phyloP scores from a whole-genome alignment of 2,797 vertebrate species.

The Sus cebifrons region DNA sequence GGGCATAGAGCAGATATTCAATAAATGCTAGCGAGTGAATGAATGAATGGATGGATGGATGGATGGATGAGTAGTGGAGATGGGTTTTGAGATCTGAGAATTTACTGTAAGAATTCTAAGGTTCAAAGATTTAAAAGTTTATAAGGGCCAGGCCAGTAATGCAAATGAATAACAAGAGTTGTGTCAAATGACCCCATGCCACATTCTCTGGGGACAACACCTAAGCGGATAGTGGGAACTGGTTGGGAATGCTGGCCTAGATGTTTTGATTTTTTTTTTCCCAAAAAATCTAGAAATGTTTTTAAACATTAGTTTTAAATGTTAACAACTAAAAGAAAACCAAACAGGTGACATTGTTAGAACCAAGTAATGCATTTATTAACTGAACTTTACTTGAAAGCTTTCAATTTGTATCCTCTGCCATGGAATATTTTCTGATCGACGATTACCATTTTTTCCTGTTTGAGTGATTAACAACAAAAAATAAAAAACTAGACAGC shows the following conservation, averaged over 20 bases:
- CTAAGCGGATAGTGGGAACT: background rate
- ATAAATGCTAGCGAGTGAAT: conserved; percentile 2
- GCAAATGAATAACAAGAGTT: background rate
- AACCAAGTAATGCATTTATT: background rate
- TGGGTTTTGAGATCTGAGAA: background rate
- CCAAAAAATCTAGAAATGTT: background rate
- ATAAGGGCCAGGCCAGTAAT: background rate
- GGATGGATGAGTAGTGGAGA: background rate
- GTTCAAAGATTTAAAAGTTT: background rate
- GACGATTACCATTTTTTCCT: background rate
- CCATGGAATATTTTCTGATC: background rate
- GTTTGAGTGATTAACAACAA: background rate
- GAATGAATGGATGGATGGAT: background rate
- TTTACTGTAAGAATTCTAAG: background rate
- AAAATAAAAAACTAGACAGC: background rate
- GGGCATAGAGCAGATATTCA: background rate
- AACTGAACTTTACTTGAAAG: background rate
- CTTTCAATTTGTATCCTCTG: background rate
- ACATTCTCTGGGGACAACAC: background rate
- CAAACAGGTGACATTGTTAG: background rate
- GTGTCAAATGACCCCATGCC: background rate
- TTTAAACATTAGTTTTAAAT: background rate
- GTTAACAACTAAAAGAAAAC: background rate
- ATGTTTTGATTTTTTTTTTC: background rate
- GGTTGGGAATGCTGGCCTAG: background rate